These are phyloP conservation scores for Nemotelus nigrinus DNA, from an alignment of 2,888 invertebrate species.

Conservation along the genomic window DNA sequence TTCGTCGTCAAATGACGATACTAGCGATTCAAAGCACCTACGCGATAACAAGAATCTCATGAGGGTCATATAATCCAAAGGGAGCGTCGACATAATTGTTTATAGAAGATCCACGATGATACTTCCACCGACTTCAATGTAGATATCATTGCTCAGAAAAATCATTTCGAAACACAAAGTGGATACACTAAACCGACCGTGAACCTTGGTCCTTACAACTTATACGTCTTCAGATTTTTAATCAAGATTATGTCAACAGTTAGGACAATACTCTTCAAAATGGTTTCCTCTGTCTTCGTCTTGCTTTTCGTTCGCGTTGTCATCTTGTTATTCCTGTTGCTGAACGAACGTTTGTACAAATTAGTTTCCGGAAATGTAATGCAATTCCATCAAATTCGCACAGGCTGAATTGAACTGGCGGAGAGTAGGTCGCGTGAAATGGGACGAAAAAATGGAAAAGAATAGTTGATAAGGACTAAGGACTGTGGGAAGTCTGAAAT, in stretches of 20 bases:
- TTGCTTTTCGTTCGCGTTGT: background rate
- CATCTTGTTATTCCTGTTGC: background rate
- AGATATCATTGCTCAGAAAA: background rate
- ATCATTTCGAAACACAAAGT: background rate
- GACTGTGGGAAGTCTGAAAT: background rate
- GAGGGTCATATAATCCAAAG: background rate
- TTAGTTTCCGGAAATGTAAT: conserved; percentile 21
- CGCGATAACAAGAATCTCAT: background rate
- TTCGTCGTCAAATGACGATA: background rate
- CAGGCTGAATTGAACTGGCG: no score
- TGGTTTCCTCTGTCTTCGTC: background rate
- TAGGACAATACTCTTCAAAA: conserved; percentile 22
- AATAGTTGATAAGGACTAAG: background rate
- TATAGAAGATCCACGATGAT: background rate
- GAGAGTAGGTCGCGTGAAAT: no score
- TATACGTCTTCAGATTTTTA: conserved; percentile 18
- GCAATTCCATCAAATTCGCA: background rate
- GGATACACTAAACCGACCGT: background rate
- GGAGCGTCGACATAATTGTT: background rate
- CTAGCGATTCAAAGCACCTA: background rate
- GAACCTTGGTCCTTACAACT: conserved; percentile 2
- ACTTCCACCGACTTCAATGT: no score
- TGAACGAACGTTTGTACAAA: conserved; percentile 14
- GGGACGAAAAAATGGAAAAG: background rate
- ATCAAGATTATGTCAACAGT: conserved; percentile 41